Evolutionary conservation across 2,113 vertebrate genomes (phyloP).

Genomic region (Thalassarche chlororhynchos): DNA sequence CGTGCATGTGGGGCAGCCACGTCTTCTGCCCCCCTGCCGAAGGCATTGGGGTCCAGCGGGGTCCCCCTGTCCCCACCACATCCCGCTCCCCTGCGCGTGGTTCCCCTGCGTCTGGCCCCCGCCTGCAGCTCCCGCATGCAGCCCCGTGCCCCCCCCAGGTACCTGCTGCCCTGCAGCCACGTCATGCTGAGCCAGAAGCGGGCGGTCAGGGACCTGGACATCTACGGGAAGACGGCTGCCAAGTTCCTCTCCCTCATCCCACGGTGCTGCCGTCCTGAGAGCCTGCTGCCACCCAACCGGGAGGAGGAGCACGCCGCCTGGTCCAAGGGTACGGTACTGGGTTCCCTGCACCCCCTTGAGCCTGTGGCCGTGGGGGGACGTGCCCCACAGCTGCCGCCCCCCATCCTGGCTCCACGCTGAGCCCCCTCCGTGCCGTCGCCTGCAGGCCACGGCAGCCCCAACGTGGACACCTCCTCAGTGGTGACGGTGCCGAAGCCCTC

Average conservation of each 20-base stretch:
- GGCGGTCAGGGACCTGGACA: conserved; percentile 90
- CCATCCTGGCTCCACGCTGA: neutral
- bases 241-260: conserved; percentile 96
- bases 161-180: conserved; percentile 94
- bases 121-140: neutral
- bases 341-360: neutral
- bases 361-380: too few relatives aligned
- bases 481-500: conserved; percentile 78
- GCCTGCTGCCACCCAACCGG: conserved; percentile 62
- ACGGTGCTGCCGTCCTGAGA: conserved; percentile 83
- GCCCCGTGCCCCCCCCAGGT: conserved; percentile 71
- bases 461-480: conserved; percentile 79
- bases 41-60: neutral
- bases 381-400: neutral
- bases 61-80: neutral
- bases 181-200: conserved; percentile 96
- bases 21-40: accelerated
- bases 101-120: neutral
- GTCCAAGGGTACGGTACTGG: conserved; percentile 81
- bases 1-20: accelerated
- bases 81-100: neutral
- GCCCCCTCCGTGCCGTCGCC: neutral
- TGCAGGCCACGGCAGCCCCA: conserved; percentile 83
- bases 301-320: conserved; percentile 85
- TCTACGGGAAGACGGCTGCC: conserved; percentile 90